phyloP scores from a whole-genome alignment of 2,888 invertebrate genomes.

The Polydrusus pterygomalis region DNA sequence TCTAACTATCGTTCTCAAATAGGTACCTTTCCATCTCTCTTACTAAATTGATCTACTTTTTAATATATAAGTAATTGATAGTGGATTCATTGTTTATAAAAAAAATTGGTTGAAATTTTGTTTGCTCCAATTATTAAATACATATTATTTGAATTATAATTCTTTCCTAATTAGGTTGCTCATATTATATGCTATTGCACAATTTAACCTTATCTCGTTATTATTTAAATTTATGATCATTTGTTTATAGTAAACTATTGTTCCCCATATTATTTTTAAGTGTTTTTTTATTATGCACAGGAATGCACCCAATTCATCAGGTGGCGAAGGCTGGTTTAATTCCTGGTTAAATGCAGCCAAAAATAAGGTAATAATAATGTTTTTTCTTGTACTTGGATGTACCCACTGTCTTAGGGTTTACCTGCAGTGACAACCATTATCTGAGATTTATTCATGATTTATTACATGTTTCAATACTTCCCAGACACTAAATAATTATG shows the following conservation, averaged over 20 bases:
- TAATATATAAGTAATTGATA: too few species aligned
- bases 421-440: too few species aligned
- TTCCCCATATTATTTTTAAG: slow-evolving; percentile 18
- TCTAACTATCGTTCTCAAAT: too few species aligned
- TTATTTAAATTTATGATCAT: slow-evolving; percentile 28
- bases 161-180: neutral
- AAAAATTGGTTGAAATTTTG: neutral
- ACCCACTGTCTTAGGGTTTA: too few species aligned
- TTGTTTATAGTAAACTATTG: slow-evolving; percentile 26
- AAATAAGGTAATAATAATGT: slow-evolving; percentile 69
- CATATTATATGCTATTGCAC: neutral
- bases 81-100: neutral
- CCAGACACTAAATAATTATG: too few species aligned
- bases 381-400: too few species aligned
- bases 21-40: too few species aligned
- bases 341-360: slow-evolving; percentile 71
- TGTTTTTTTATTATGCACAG: slow-evolving; percentile 59
- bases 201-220: slow-evolving; percentile 36
- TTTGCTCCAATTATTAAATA: neutral
- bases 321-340: slow-evolving; percentile 69
- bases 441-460: too few species aligned
- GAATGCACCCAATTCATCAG: slow-evolving; percentile 47
- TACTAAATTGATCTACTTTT: too few species aligned
- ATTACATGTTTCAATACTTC: too few species aligned
- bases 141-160: neutral